Base-by-base conservation (phyloP, 2,888 invertebrate genomes). In the Venustoraphidia nigricollis region DNA sequence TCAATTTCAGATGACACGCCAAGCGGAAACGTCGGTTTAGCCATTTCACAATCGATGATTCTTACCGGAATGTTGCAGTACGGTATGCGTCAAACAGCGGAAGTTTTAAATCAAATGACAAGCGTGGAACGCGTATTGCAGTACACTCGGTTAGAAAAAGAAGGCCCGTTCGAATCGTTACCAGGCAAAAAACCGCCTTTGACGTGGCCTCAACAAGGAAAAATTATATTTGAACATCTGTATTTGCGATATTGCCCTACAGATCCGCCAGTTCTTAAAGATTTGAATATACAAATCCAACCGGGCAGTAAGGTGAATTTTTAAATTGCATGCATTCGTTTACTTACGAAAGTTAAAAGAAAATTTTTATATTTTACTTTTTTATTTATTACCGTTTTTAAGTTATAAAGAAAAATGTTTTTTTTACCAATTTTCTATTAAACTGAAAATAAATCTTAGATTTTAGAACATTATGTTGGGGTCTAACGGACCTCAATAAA, bases 61-160 rank as follows among this genome's bases (percentile, higher is more conserved):
- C 61, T 89, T 51, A 83, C 85, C 48, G 87, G 83, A 52, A 83
- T 87, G 81, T 75, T 89, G 49, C 87, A 88, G 61, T 80, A 81
- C 67, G 86, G 85, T 9, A 79, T 89, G 52, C 72, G 87, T 50
- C 86, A 87, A 62, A 77, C 82, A 36, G 83, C 89, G 0, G 89
- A 89, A 60, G 77, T 79, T 34, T 70, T 81, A 45, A 79, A 80
- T n/a, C 80, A 83, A 57, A 83, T 84, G 83, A 83, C 81, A 6
- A 80, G 81, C 46, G 90, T 91, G 0, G 91, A 91, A 62, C 71
- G 91, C 45, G 79, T 91, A 2, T 62, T 85, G 27, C 85, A 90
- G 60, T 91, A 87, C 64, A 79, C 82, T 1, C 70, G 79, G 11
- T 64, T 91, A 34, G 80, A 83, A 0, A 72, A 80, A 40, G 90